Base-by-base conservation (phyloP, 2,888 invertebrate species). In the Ophioninae sp. region DNA sequence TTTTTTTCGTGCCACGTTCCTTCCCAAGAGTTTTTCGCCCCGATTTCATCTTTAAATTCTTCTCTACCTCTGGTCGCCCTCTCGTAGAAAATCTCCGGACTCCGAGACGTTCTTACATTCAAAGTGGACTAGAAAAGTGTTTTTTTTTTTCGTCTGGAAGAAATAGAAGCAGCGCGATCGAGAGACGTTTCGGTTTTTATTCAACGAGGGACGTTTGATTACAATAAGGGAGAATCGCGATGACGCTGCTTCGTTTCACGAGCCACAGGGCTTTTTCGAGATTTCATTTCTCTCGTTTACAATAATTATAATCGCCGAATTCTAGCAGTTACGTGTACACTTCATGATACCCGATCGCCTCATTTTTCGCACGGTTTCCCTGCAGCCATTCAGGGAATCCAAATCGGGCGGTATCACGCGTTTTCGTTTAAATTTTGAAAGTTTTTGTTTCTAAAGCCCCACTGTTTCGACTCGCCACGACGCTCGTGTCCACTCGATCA, bases 321-420 rank as follows among this genome's bases (percentile, higher is more conserved):
- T 39, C 41, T 56, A 20, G 23, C 10, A 39, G 21, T 61, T 56
- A 72, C 57, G 84, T 88, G 89, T 90, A 89, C 90, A 75, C 90
- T 92, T 92, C 91, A 92, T 91, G 20, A 69, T 10, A 87, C 94
- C 93, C 92, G 92, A 91, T 90, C 91, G 93, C 89, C 75, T 85
- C 79, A 56, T 74, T 75, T 73, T 80, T 81, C 88, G 92, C 91
- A 85, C 90, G 93, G 94, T 93, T 94, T 94, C 93, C 92, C 94
- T 94, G 95, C 95, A 95, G 95, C 95, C 95, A 95, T 95, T 95
- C 95, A 95, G 94, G 93, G 92, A 93, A 94, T 93, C 93, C 94
- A 93, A 88, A 87, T 86, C 92, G 92, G 93, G 93, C 92, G 94
- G 93, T 93, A 93, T 75, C 81, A 37, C 82, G 70, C 20, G 56